Percentiles rank a stretch among this genome's conserved stretches.
Conservation (phyloP, 2,888 invertebrate species). For the Deilephila elpenor region DNA sequence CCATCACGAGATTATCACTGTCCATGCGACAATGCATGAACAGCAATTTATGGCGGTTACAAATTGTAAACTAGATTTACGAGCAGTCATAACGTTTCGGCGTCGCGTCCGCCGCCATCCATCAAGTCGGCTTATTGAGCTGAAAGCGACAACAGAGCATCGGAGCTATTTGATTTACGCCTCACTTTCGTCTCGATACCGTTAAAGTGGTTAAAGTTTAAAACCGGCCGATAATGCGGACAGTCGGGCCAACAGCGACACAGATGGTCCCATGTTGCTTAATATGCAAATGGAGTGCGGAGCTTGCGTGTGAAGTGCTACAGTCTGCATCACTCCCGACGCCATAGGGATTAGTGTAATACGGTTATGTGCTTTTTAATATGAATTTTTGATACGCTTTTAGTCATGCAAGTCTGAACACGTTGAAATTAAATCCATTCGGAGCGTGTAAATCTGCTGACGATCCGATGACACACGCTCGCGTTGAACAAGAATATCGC, state of each 20-base stretch:
- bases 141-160: constrained; percentile 62
- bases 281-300: constrained; percentile 25
- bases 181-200: constrained; percentile 77
- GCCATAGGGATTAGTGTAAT: constrained; percentile 29
- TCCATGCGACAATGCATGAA: constrained; percentile 20
- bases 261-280: constrained; percentile 33
- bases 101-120: constrained; percentile 43
- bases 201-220: constrained; percentile 78
- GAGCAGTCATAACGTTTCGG: constrained; percentile 40
- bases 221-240: constrained; percentile 67
- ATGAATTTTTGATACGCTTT: constrained; percentile 25
- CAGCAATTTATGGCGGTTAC: constrained; percentile 26
- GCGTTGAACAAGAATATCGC: neutral
- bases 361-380: constrained; percentile 26
- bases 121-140: constrained; percentile 57
- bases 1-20: constrained; percentile 14
- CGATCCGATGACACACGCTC: constrained; percentile 18
- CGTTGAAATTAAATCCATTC: constrained; percentile 22
- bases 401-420: constrained; percentile 25
- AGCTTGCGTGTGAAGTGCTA: constrained; percentile 24
- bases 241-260: constrained; percentile 68
- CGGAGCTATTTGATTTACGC: constrained; percentile 67
- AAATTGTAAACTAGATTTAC: constrained; percentile 40
- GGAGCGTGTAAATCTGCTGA: constrained; percentile 25
- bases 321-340: constrained; percentile 10